Evolutionary conservation across 2,113 vertebrate genomes (phyloP), one percentile per base, ranked within the genome.

Genomic region (Electrona antarctica): DNA sequence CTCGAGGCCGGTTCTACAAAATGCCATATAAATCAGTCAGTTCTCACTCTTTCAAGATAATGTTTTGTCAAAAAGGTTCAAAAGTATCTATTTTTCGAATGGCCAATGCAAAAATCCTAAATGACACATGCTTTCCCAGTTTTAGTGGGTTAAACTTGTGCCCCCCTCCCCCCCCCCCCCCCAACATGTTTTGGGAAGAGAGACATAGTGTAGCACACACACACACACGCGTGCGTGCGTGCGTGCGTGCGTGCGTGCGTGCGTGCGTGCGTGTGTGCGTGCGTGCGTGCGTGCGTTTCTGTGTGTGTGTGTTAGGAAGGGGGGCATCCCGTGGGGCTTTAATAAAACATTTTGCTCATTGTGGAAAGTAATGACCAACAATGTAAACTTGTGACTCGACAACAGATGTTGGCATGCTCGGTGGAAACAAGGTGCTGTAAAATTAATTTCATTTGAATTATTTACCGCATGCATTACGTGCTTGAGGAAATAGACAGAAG

Each of bases 331-430:
- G 62, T 54, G 92, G 92, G 93, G 89, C 89, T 71, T 86, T 92
- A 94, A 93, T 92, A 95, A 95, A 95, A 94, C 92, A 93, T 95
- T 94, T 92, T 89, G 85, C 86, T 94, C 92, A 80, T 93, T 92
- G 92, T 93, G 93, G 93, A 95, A 96, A 95, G 92, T 93, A 93
- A 93, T 92, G 92, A 94, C 86, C 90, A 92, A 91, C 79, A 83
- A 94, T 94, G 92, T 92, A 94, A 94, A 94, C 92, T 92, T 48
- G 59, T 86, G 89, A 90, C 92, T 92, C 87, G 92, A 95, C 93
- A 95, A 95, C 94, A 93, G 92, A 91, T 90, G 90, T 91, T 93
- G 93, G 92, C 94, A 92, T 90, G 88, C 86, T 89, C 90, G 85
- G 88, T 51, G 64, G 92, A 92, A 94, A 88, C 85, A 90, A 94